A percentile compares a stretch with the other conserved stretches of the same genome.
Conservation (phyloP, 1,140 invertebrate species). For the Lepidurus packardi region DNA sequence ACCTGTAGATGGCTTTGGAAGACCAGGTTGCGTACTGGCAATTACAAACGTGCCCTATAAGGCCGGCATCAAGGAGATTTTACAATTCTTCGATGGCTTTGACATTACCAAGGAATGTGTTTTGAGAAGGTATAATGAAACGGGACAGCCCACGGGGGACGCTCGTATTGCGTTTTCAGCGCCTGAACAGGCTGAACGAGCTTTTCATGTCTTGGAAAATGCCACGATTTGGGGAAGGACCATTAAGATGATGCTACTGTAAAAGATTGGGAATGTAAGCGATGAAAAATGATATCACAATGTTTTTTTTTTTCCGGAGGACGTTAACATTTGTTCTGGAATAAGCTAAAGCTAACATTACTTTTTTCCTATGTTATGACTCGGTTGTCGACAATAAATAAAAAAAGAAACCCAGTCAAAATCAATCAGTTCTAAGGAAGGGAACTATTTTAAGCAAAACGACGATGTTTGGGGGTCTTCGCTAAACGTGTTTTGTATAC, state of each 20-base stretch:
- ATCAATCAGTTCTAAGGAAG: too few species aligned
- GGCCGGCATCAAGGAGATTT: conserved; percentile 76
- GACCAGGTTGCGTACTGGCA: conserved; percentile 71
- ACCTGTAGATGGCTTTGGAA: conserved; percentile 58
- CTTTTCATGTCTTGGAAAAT: conserved; percentile 55
- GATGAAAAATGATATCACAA: background rate
- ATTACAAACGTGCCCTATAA: conserved; percentile 81
- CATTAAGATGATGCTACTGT: background rate
- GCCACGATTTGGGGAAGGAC: conserved; percentile 24
- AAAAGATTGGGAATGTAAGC: background rate
- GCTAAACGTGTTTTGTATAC: background rate
- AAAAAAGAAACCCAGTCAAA: too few species aligned
- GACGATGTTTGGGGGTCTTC: background rate
- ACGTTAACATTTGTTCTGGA: too few species aligned
- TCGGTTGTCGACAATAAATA: too few species aligned
- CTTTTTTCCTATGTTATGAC: too few species aligned
- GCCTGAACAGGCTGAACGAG: conserved; percentile 66
- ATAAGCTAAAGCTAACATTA: too few species aligned
- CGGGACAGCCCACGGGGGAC: conserved; percentile 79
- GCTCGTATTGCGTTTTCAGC: conserved; percentile 74
- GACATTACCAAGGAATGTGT: conserved; percentile 67
- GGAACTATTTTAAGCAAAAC: too few species aligned
- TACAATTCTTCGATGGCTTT: conserved; percentile 75
- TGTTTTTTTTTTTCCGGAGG: too few species aligned
- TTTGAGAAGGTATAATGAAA: conserved; percentile 73